Base-by-base conservation (phyloP, 2,113 vertebrate genomes). In the Halichoerus grypus region DNA sequence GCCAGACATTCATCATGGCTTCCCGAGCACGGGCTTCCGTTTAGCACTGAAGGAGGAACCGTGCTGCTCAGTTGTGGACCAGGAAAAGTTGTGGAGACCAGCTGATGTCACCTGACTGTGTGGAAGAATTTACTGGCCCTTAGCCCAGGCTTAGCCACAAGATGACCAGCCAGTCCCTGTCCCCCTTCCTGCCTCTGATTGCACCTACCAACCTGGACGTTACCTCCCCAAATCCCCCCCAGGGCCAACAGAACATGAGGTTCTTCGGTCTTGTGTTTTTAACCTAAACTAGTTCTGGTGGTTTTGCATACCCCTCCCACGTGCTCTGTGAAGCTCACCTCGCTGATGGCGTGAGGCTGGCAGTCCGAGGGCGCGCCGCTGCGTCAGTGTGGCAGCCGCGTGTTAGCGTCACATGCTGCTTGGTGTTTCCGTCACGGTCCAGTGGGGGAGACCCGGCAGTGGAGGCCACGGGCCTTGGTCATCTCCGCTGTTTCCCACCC, bases 1-100 rank as follows among this genome's bases (percentile, higher is more conserved):
- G 24, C 36, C 5, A 6, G 0, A 33, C 9, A 8, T 0, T 57
- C 13, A 1, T 24, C 13, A 4, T 21, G 57, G 71, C 6, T 10
- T 3, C 55, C 67, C 6, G 12, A 79, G 12, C 16, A 5, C 1
- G 11, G 67, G 11, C 33, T 80, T 80, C n/a, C 16, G 0, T 55
- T 67, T 49, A 91, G 39, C 18, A 18, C 15, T 24, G 12, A 15
- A 91, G 18, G 72, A 86, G 51, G 33, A 39, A 24, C 55, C 4
- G 8, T 28, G 31, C 14, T 42, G 55, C 46, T 42, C 3, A 22
- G 16, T 86, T 57, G 15, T 74, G 51, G 71, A 33, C 59, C 49
- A 3, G 22, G 19, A 39, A 46, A 77, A 59, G 31, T 63, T 10
- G 42, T 42, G 4, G 80, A 89, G n/a, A 61, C 16, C 31, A 67